Evolutionary conservation across 2,113 vertebrate species (phyloP), one percentile per base, ranked within the genome.

Genomic region (Anas platyrhynchos): DNA sequence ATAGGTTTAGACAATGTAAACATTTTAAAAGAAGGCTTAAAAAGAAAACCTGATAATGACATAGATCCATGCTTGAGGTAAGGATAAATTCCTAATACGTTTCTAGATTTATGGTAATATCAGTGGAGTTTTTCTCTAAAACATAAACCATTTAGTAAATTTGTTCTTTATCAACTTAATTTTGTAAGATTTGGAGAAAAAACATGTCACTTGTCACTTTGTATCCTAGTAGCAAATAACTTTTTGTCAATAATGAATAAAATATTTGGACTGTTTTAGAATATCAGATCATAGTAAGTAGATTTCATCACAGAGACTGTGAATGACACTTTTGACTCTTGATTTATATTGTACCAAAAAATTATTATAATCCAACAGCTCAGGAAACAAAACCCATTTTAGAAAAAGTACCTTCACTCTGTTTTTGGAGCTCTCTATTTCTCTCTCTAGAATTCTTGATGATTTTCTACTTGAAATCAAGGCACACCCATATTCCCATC

Each of bases 401-500:
- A 55, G 44, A 74, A 92, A 58, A 1, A 27, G 26, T 16, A 48
- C 5, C 5, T 84, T 59, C 14, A 4, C 7, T 46, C 29, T 34
- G 1, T 18, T 88, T 46, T 31, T 21, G 10, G 21, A 76, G 9
- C 36, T 92, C 5, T 26, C 5, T n/a, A 5, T 22, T 50, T 50
- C 48, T 50, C 48, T 50, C 22, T 50, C 48, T 25, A 50, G 32
- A 52, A 66, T 43, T 88, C 55, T 7, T 61, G 6, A 16, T 32
- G 0, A n/a, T 76, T 71, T 82, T 83, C 32, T 75, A 14, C 25
- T 48, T 76, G 6, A 17, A 61, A 52, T 56, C 16, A 61, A 73
- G 23, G 6, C 2, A 52, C 5, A 32, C 1, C 3, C 38, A 15
- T 75, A 50, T 27, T 38, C 13, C 9, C 6, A n/a, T 9, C 1